Base-by-base conservation (phyloP, 2,113 vertebrate species). In the Microtus ochrogaster region DNA sequence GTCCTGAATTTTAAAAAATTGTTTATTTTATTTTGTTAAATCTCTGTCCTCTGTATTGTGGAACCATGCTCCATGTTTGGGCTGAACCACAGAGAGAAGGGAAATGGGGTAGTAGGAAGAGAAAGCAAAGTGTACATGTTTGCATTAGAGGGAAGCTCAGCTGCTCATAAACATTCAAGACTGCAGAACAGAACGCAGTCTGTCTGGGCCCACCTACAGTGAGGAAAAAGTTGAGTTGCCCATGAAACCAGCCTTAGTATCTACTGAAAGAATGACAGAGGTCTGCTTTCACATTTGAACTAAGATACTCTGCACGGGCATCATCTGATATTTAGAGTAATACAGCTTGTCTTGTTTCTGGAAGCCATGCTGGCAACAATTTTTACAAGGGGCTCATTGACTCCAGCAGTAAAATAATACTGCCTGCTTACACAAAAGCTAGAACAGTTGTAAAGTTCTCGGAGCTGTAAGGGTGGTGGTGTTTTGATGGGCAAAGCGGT, bases 401-500 rank as follows among this genome's bases (percentile, higher is more conserved):
- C 78, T 89, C 36, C 24, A 58, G 61, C 55, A 28, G 68, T 90
- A 91, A 96, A 92, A 65, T 94, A 94, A 92, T 84, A 93, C 49
- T 74, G 21, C 78, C 47, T 94, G 41, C 39, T 96, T 92, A 81
- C 33, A 39, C 63, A 81, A 96, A 96, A 93, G 17, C 92, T 97
- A 92, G 89, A 85, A 78, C 5, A 1, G 49, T 92, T 93, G 58
- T 76, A 90, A 91, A 95, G 91, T 91, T 97, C 87, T 94, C 88
- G 36, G 92, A 68, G 82, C 92, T 96, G 96, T 93, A 94, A 94
- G 55, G 70, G 89, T 92, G 16, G 87, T 95, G 94, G 33, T 96
- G 78, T 95, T 98, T 97, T 97, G 63, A 94, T 96, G 70, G 83
- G 87, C 88, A 14, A 82, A 63, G 74, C 26, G 5, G 93, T 91